Evolutionary conservation across 2,113 vertebrate species (phyloP).

Genomic region (Clarias magur): DNA sequence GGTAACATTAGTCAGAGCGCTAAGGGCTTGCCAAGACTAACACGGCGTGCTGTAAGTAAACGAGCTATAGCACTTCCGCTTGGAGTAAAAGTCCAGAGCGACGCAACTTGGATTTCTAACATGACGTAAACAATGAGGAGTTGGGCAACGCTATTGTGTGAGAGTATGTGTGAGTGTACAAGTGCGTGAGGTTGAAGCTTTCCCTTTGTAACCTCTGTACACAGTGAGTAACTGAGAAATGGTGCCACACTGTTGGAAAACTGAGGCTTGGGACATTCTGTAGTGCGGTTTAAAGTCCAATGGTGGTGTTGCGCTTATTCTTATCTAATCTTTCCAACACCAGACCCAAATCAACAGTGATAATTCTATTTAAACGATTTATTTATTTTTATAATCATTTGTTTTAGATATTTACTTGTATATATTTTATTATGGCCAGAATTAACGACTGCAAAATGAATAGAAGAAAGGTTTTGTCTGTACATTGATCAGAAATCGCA

Average conservation of each 20-base stretch:
- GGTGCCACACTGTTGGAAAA: neutral
- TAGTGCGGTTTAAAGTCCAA: neutral
- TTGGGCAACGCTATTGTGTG: neutral
- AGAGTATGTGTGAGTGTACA: neutral
- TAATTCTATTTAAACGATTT: neutral
- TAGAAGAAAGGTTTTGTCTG: neutral
- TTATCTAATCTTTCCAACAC: neutral
- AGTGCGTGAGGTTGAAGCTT: neutral
- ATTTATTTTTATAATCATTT: no score
- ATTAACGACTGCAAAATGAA: neutral
- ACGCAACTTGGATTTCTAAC: slow-evolving; percentile 29
- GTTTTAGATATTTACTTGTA: neutral
- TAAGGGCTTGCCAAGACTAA: neutral
- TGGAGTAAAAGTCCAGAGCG: slow-evolving; percentile 5
- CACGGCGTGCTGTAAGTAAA: slow-evolving; percentile 16
- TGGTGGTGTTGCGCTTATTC: neutral
- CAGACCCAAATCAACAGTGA: no score
- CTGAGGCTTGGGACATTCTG: neutral
- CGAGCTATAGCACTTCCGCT: neutral
- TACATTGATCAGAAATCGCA: no score
- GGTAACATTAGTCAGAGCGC: neutral
- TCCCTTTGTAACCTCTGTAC: slow-evolving; percentile 1
- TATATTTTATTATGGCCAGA: neutral
- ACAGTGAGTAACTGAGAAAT: neutral
- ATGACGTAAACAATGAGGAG: slow-evolving; percentile 1